Evolutionary conservation across 2,797 vertebrate species (phyloP), one percentile per base, ranked within the genome.

Genomic region (Lepus oiostolus): DNA sequence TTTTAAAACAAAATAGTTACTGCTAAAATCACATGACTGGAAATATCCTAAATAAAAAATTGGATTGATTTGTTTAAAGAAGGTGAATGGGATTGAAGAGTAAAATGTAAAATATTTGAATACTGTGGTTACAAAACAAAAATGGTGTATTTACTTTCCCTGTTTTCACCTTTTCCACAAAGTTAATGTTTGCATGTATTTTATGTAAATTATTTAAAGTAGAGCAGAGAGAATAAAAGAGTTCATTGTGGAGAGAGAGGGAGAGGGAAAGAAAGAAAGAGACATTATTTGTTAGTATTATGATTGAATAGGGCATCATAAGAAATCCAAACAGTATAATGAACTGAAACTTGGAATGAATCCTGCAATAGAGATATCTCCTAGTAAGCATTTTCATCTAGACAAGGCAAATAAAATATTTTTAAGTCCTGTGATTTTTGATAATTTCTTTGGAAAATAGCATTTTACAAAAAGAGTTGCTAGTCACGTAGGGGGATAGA

Each of bases 1-100:
- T 68, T 96, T 96, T 74, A 77, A 92, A 96, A 80, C 38, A 84
- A 94, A 92, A 65, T 71, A 7, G 67, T 95, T 95, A 47, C 11
- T 92, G 16, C 35, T 85, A 30, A 90, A 93, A 74, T 79, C 32
- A 75, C 62, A 24, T 85, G 54, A 85, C 5, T 80, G 65, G 8
- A 50, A 88, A 30, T 79, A 84, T 82, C 11, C 26, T 80, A 95
- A 91, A 82, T 79, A 35, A 83, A 94, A 95, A 94, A 74, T 35
- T 84, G 19, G 2, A 19, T 91, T 42, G 2, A 58, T 62, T 79
- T 82, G 47, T 60, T 7, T 81, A 92, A 95, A 42, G 42, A 52
- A 77, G 26, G 32, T 71, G 32, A 95, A 60, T 74, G 14, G 14
- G 7, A 14, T 70, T 76, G 54, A 91, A 94, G 24, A 28, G 26